Percentiles rank a stretch among this genome's conserved stretches.
These are phyloP conservation scores for Drosophila meridionalis DNA, from an alignment of 2,888 invertebrate genomes.

Conservation along the genomic window DNA sequence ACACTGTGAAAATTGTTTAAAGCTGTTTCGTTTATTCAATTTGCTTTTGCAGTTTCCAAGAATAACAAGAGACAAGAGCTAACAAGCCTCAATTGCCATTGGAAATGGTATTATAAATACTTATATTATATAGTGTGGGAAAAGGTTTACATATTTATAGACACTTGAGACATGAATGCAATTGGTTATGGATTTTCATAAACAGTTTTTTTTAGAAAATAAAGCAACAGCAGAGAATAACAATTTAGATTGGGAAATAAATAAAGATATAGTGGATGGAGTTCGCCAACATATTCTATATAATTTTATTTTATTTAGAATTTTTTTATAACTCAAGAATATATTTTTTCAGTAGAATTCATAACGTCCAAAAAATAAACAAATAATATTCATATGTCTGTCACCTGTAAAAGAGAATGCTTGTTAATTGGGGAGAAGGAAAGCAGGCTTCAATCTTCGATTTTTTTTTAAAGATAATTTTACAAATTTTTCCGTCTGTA, in stretches of 20 bases:
- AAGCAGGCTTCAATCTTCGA: no score
- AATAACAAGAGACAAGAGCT: conserved; percentile 32
- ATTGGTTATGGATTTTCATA: not conserved
- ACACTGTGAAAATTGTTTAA: conserved; percentile 72
- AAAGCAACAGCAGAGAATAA: not conserved
- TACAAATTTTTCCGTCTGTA: no score
- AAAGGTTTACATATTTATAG: not conserved
- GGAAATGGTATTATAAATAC: conserved; percentile 5
- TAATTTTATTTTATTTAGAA: not conserved
- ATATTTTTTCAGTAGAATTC: no score
- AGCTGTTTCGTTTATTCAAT: conserved; percentile 37
- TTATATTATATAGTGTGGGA: conserved; percentile 44
- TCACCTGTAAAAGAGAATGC: no score
- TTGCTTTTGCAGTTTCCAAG: conserved; percentile 41
- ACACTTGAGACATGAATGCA: not conserved
- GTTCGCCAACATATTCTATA: not conserved
- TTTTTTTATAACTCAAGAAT: no score
- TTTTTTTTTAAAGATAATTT: no score
- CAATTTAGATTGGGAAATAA: not conserved
- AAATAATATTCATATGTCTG: no score
- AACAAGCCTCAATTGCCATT: conserved; percentile 21
- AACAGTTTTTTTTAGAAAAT: no score
- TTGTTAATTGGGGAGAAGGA: no score
- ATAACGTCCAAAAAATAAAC: no score
- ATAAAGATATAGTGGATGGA: not conserved